Evolutionary conservation across 2,113 vertebrate genomes (phyloP).

Genomic region (Aptenodytes patagonicus): DNA sequence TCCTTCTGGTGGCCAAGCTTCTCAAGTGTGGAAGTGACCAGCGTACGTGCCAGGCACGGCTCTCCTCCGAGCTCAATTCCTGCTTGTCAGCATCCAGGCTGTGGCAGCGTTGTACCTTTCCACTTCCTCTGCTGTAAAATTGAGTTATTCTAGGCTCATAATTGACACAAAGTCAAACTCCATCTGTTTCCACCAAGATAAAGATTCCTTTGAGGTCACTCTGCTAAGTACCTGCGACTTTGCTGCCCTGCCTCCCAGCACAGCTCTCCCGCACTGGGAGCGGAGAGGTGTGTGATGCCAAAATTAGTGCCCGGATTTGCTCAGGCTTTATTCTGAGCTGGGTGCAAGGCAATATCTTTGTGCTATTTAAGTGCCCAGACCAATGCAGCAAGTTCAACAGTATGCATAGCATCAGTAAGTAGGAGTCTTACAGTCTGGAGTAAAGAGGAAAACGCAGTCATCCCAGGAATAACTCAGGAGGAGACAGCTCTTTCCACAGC

Average conservation of each 20-base stretch:
- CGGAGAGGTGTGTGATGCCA: not conserved
- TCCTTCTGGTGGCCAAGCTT: not conserved
- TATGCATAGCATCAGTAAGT: not conserved
- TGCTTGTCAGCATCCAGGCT: not conserved
- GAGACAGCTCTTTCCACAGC: not conserved
- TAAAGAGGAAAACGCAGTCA: not conserved
- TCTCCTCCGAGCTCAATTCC: not conserved
- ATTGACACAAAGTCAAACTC: conserved; percentile 1
- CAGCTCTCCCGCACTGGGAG: not conserved
- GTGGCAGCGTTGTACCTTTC: not conserved
- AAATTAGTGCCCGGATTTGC: not conserved
- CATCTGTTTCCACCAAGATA: conserved; percentile 7
- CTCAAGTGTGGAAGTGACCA: not conserved
- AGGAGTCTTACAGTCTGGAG: not conserved
- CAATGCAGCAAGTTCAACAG: not conserved
- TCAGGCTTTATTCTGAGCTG: not conserved
- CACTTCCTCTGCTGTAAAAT: not conserved
- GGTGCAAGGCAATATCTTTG: not conserved
- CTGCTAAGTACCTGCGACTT: not conserved
- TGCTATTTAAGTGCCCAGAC: not conserved
- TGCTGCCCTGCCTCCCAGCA: not conserved
- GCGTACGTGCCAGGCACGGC: not conserved
- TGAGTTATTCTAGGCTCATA: conserved; percentile 3
- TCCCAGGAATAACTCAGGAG: not conserved
- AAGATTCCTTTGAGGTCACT: not conserved